Base-by-base conservation (phyloP, 2,888 invertebrate genomes). In the Brenthis hecate region DNA sequence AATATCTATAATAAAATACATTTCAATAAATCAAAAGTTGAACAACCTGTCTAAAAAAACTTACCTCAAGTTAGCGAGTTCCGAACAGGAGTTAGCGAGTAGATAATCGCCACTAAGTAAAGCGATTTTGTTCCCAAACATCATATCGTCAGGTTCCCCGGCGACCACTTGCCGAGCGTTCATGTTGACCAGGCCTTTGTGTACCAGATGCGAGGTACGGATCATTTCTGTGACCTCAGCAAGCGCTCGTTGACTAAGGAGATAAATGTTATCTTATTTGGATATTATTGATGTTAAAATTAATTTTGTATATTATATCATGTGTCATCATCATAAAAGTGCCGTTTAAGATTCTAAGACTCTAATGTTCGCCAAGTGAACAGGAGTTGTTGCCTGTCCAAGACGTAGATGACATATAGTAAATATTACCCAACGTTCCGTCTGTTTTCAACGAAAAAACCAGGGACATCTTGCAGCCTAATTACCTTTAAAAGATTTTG, bases 191-290 rank as follows among this genome's bases (percentile, higher is more conserved):
- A 98, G 93, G 5, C 96, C 97, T 84, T 96, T 97, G 89, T 99
- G 99, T 14, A 99, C 97, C 72, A 98, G 92, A 85, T 98, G 97
- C 23, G 98, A 97, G 0, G 98, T 98, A 58, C 98, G 95, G 73
- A 99, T 98, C 97, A 99, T 98, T 93, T 99, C 99, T 0, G 97
- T 97, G n/a, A 98, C 97, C 88, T 99, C 98, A 0, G 98, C 98
- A 63, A 99, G 88, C 2, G 96, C 96, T 69, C 97, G 94, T 85
- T 98, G 98, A 74, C 97, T 95, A 56, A 58, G 43, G 58, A 23
- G 23, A 58, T 23, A 23, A 14, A 47, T 13, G 3, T 19, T 5
- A 53, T 53, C 19, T 53, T 53, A 16, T 16, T 53, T 19, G 16
- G 8, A n/a, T 8, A 53, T 53, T 43, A 43, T 43, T 11, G 8